Evolutionary conservation across 2,113 vertebrate genomes (phyloP), one percentile per base, ranked within the genome.

Genomic region (Kryptolebias marmoratus): DNA sequence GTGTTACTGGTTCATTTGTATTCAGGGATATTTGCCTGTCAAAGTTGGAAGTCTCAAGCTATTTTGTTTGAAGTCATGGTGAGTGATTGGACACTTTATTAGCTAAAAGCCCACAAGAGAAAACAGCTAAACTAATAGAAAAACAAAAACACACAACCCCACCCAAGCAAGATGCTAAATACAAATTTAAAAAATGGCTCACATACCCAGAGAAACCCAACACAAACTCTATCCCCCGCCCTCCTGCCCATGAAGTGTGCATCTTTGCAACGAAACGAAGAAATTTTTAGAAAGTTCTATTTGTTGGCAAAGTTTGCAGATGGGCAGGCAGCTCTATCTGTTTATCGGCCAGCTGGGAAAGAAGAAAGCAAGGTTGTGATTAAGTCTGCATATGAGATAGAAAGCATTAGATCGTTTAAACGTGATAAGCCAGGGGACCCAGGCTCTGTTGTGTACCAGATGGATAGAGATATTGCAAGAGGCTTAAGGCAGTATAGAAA

Each of bases 381-480:
- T 84, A 77, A 74, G 84, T 77, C 68, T 75, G 75, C 58, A 59
- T 74, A 71, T 59, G 77, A 64, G 84, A 52, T 68, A 62, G 67
- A 72, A 77, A 79, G 81, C 61, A 68, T 39, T 30, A 86, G 68
- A 84, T 82, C 74, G 73, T 85, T 87, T 60, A 61, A 67, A 71
- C 61, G 16, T 12, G 81, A 90, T 90, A 87, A 90, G 79, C 79
- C 64, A 68, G 71, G 84, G 76, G 73, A 89, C 55, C 75, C 60
- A 5, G 69, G 75, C 44, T 36, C 64, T 71, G 67, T 66, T 74
- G 79, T 82, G 76, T 84, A 83, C 73, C 81, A 89, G 86, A 91
- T 79, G 79, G 89, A 84, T 77, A 50, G 68, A 87, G 86, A 91
- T 84, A 90, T 67, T 77, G 73, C 16, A 1, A 54, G 49, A 60